Evolutionary conservation across 2,113 vertebrate species (phyloP).

Genomic region (Lophochroa leadbeateri): DNA sequence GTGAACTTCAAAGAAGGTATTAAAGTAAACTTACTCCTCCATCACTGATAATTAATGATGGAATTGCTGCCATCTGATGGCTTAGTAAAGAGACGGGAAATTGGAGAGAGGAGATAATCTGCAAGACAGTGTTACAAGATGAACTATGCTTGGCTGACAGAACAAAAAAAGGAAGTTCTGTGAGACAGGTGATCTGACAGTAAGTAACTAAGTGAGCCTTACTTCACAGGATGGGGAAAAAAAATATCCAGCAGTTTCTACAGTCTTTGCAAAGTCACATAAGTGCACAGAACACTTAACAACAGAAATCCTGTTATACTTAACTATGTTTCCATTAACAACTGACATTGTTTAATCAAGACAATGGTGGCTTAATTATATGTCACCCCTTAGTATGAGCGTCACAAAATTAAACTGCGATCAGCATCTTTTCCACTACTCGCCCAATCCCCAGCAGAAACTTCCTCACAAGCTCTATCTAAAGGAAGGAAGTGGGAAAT

Average conservation of each 20-base stretch:
- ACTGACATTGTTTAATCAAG: neutral
- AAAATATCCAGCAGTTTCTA: neutral
- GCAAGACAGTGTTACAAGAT: neutral
- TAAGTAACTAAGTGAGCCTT: neutral
- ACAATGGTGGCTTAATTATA: neutral
- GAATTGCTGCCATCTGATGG: conserved; percentile 7
- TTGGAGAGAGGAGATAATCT: neutral
- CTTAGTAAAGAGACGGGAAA: neutral
- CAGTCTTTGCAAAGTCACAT: neutral
- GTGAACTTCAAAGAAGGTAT: neutral
- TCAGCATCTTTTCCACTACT: neutral
- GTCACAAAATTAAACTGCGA: neutral
- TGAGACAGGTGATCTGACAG: neutral
- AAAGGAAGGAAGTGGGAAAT: neutral
- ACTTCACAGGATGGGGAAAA: neutral
- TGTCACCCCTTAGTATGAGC: neutral
- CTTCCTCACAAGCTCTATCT: neutral
- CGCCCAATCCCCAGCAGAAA: neutral
- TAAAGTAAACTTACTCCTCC: neutral
- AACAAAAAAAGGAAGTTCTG: neutral
- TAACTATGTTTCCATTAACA: neutral
- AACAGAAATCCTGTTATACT: neutral
- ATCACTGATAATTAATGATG: neutral
- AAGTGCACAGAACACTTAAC: neutral
- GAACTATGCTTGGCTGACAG: neutral